phyloP scores from a whole-genome alignment of 2,888 invertebrate genomes.

The Melanotus villosus region DNA sequence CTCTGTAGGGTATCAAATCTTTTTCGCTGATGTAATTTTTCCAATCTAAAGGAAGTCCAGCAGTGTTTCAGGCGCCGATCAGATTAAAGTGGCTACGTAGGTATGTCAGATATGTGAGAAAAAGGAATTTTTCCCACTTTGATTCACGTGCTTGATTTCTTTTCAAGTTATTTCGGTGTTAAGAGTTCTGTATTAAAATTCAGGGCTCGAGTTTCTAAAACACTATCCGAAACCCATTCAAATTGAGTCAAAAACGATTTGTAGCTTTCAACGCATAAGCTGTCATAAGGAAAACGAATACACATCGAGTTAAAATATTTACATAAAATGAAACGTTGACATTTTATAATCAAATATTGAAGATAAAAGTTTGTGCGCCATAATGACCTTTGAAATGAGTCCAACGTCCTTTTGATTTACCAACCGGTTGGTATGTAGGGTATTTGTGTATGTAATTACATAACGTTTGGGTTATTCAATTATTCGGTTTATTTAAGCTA shows the following conservation, averaged over 20 bases:
- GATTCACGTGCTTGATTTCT: conserved; percentile 5
- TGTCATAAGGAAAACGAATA: too few species aligned
- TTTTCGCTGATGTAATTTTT: not conserved
- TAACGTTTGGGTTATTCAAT: not conserved
- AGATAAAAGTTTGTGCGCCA: too few species aligned
- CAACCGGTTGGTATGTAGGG: too few species aligned
- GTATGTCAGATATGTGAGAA: not conserved
- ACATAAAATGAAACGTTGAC: too few species aligned
- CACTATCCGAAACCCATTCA: not conserved
- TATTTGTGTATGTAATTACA: too few species aligned
- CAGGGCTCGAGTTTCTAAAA: too few species aligned
- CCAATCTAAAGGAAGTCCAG: conserved; percentile 4
- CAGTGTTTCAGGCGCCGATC: not conserved
- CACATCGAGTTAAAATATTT: too few species aligned
- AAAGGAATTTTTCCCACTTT: not conserved
- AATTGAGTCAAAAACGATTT: conserved; percentile 1
- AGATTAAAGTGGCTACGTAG: conserved; percentile 3
- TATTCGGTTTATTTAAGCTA: not conserved
- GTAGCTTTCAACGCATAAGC: not conserved
- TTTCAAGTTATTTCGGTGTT: not conserved
- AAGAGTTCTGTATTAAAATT: not conserved
- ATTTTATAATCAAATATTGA: too few species aligned
- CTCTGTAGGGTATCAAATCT: not conserved
- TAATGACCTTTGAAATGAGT: too few species aligned
- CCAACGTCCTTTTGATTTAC: too few species aligned